Conservation (phyloP, 2,797 vertebrate genomes). For the Chiloscyllium punctatum region DNA sequence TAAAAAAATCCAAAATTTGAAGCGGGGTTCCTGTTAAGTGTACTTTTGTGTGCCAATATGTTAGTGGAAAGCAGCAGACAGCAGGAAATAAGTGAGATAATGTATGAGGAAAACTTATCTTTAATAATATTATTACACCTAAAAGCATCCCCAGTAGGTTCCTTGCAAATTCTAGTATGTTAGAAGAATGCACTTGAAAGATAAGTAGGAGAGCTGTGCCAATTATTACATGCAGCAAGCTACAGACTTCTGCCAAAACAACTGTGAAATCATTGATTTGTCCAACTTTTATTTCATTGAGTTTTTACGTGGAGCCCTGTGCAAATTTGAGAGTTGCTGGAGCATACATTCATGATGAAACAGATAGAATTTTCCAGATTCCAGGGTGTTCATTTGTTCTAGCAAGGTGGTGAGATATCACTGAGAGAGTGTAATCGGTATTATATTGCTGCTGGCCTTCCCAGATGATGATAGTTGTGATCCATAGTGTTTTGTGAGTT, state of each 20-base stretch:
- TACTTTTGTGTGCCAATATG: too few species aligned
- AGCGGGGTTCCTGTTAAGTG: too few species aligned
- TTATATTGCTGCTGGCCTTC: background rate
- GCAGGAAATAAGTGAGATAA: too few species aligned
- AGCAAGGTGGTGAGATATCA: background rate
- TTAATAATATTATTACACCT: too few species aligned
- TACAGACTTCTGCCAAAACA: background rate
- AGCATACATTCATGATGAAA: background rate
- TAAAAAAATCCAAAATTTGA: too few species aligned
- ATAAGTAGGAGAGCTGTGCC: background rate
- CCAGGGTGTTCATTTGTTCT: background rate
- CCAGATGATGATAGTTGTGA: background rate
- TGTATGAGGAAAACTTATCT: too few species aligned
- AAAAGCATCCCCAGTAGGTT: too few species aligned
- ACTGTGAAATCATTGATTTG: background rate
- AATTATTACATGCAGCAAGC: background rate
- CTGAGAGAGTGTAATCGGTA: background rate
- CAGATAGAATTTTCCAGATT: background rate
- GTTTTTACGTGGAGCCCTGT: background rate
- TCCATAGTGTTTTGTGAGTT: background rate
- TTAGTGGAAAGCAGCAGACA: too few species aligned
- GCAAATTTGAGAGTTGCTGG: background rate
- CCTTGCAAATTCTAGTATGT: too few species aligned
- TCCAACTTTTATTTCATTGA: background rate
- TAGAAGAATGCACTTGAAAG: too few species aligned